Conservation (phyloP, 2,888 invertebrate genomes). For the Amphipoea oculea region DNA sequence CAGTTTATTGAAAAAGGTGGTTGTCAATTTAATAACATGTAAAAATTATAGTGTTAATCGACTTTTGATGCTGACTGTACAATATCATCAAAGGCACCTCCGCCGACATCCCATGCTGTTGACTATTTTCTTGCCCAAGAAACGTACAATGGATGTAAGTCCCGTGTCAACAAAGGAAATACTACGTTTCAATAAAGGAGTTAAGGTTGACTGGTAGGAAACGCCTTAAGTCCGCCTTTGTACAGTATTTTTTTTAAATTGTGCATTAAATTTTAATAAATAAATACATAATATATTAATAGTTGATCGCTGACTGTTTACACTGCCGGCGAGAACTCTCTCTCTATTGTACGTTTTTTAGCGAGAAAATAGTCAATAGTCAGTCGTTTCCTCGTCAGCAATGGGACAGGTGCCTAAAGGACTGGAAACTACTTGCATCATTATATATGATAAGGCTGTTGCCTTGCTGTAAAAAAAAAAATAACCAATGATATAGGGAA, state of each 20-base stretch:
- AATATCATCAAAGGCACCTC: not conserved
- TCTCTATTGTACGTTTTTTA: not conserved
- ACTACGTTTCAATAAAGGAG: no score
- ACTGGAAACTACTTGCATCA: not conserved
- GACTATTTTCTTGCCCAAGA: not conserved
- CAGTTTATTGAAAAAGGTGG: no score
- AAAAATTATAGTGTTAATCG: no score
- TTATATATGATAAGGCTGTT: not conserved
- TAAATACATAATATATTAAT: not conserved
- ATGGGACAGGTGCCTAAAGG: no score
- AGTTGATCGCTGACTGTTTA: not conserved
- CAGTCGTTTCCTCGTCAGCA: not conserved
- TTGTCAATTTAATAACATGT: no score
- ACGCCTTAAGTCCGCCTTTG: no score
- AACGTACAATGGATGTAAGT: not conserved
- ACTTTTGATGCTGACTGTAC: not conserved
- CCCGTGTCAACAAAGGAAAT: not conserved
- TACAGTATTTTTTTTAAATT: no score
- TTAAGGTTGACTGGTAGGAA: no score
- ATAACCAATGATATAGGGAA: no score
- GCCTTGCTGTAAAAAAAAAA: no score
- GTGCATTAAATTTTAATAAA: no score
- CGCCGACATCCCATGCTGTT: not conserved
- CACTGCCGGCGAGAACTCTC: not conserved
- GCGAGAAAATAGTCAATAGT: not conserved